phyloP scores from a whole-genome alignment of 2,888 invertebrate genomes.

The Sinodicranocentrus sp. region DNA sequence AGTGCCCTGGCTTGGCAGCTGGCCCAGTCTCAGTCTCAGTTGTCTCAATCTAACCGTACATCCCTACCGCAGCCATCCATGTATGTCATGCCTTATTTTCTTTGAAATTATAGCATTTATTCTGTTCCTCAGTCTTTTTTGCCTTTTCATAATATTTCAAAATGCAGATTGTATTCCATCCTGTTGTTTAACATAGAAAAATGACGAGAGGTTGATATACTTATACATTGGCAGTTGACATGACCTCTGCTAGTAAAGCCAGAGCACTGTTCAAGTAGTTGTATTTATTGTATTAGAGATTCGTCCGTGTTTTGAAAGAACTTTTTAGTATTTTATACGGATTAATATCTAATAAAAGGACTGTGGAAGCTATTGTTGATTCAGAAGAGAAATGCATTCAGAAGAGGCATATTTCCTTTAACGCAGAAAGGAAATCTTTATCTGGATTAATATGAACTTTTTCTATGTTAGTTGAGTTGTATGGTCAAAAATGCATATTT shows the following conservation, averaged over 20 bases:
- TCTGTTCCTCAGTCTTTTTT: conserved; percentile 67
- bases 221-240: conserved; percentile 39
- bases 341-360: conserved; percentile 49
- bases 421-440: conserved; percentile 82
- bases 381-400: neutral
- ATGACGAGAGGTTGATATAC: neutral
- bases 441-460: too few relatives aligned
- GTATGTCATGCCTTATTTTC: conserved; percentile 73
- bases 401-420: conserved; percentile 77
- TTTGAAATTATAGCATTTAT: conserved; percentile 55
- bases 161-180: neutral
- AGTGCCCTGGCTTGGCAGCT: conserved; percentile 77
- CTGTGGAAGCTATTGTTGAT: conserved; percentile 55
- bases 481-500: neutral
- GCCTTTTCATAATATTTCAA: conserved; percentile 33
- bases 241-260: conserved; percentile 72
- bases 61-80: conserved; percentile 76
- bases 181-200: neutral
- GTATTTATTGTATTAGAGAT: neutral
- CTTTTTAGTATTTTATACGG: conserved; percentile 1
- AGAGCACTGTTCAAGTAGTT: conserved; percentile 74
- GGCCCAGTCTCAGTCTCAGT: conserved; percentile 76
- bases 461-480: too few relatives aligned
- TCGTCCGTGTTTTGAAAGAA: neutral
- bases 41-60: conserved; percentile 76